Conservation (phyloP, 2,888 invertebrate species). For the Calameuta idolon region DNA sequence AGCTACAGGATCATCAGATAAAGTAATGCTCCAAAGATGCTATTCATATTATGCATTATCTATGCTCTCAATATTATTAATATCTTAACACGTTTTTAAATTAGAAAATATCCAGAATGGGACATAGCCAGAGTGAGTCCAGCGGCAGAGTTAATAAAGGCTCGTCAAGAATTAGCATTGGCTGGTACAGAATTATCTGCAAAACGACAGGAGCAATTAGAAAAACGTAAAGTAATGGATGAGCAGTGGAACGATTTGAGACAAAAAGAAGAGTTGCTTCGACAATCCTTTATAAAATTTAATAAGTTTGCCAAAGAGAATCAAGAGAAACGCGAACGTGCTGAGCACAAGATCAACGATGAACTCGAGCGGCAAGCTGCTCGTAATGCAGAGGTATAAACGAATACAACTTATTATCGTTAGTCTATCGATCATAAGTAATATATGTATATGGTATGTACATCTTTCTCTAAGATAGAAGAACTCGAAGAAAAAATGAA, state of each 20-base stretch:
- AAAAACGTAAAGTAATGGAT: constrained; percentile 68
- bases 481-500: constrained; percentile 68
- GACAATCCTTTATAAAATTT: constrained; percentile 73
- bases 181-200: constrained; percentile 68
- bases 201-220: constrained; percentile 67
- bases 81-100: constrained; percentile 1
- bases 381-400: constrained; percentile 65
- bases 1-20: constrained; percentile 69
- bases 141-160: constrained; percentile 70
- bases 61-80: not conserved
- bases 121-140: constrained; percentile 72
- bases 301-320: constrained; percentile 76
- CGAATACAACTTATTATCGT: not conserved
- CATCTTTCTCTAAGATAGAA: constrained; percentile 58
- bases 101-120: constrained; percentile 75
- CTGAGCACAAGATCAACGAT: constrained; percentile 71
- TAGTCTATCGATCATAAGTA: not conserved
- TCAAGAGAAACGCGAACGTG: constrained; percentile 74
- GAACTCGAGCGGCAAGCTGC: constrained; percentile 69
- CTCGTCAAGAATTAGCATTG: constrained; percentile 69
- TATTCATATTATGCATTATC: not conserved
- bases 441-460: not conserved
- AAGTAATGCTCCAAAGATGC: constrained; percentile 64
- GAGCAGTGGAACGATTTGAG: constrained; percentile 71
- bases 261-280: constrained; percentile 69